These are phyloP conservation scores for Gymnobelideus leadbeateri DNA, from an alignment of 2,113 vertebrate genomes.

Conservation along the genomic window DNA sequence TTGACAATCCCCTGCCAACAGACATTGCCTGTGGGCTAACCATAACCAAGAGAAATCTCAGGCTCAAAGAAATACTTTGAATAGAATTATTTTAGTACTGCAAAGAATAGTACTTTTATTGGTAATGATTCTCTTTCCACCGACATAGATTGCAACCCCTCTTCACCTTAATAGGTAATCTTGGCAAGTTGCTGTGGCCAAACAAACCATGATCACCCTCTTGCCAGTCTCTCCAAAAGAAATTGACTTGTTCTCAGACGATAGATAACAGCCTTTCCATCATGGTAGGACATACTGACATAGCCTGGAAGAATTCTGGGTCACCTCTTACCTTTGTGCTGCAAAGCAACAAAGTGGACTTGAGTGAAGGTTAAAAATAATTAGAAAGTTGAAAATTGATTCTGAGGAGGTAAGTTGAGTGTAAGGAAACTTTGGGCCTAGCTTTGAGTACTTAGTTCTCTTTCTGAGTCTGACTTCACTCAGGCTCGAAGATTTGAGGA, in stretches of 20 bases:
- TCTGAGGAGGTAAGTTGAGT: background rate
- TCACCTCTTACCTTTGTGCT: background rate
- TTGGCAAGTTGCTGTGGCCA: background rate
- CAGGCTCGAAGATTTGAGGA: background rate
- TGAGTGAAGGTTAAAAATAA: background rate
- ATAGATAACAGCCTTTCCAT: background rate
- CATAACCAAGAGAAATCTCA: background rate
- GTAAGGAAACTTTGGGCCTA: background rate
- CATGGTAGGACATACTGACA: background rate
- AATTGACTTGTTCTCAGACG: background rate
- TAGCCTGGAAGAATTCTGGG: background rate
- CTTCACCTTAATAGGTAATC: background rate
- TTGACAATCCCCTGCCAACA: background rate
- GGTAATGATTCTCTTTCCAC: background rate
- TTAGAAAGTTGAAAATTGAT: background rate
- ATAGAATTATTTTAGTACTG: background rate
- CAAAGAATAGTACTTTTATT: background rate
- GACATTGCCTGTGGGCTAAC: background rate
- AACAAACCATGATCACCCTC: background rate
- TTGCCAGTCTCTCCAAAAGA: background rate
- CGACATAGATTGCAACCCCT: background rate
- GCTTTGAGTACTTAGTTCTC: background rate
- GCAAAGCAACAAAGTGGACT: background rate
- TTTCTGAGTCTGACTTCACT: background rate
- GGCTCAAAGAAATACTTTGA: background rate